Conservation (phyloP, 1,140 invertebrate species). For the Trachelipus rathkii region DNA sequence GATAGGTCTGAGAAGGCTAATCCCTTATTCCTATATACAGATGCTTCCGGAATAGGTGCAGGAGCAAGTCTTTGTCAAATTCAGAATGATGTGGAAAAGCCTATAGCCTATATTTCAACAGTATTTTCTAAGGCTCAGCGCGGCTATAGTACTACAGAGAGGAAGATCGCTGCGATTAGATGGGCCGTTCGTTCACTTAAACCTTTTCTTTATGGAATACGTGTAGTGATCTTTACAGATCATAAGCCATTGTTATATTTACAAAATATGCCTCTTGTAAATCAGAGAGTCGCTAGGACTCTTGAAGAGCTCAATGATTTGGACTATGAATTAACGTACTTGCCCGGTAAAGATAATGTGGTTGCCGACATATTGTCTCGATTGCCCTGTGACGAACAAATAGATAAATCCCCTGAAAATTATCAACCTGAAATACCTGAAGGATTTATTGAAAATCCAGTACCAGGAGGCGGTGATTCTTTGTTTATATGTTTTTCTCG, state of each 20-base stretch:
- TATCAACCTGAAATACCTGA: too few species aligned
- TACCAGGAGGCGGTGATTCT: background rate
- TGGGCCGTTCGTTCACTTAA: background rate
- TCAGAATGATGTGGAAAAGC: background rate
- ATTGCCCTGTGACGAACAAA: background rate
- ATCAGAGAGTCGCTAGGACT: background rate
- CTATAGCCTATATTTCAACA: conserved; percentile 9
- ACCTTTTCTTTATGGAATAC: background rate
- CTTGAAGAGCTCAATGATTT: background rate
- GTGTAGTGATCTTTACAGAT: conserved; percentile 3
- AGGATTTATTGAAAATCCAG: too few species aligned
- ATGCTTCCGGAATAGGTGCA: conserved; percentile 6
- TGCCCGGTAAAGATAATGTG: background rate
- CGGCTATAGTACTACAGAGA: background rate
- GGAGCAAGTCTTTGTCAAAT: background rate
- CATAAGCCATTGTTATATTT: background rate
- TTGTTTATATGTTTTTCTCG: background rate
- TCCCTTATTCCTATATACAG: background rate
- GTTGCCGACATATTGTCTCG: background rate
- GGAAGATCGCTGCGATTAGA: background rate
- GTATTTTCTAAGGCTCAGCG: background rate
- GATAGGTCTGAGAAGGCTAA: background rate
- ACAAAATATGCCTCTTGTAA: background rate
- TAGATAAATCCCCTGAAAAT: too few species aligned
- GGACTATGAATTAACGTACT: background rate